Percentiles rank a stretch among this genome's conserved stretches.
Evolutionary conservation across 1,140 invertebrate species (phyloP).

Genomic region (Carposina sasakii): DNA sequence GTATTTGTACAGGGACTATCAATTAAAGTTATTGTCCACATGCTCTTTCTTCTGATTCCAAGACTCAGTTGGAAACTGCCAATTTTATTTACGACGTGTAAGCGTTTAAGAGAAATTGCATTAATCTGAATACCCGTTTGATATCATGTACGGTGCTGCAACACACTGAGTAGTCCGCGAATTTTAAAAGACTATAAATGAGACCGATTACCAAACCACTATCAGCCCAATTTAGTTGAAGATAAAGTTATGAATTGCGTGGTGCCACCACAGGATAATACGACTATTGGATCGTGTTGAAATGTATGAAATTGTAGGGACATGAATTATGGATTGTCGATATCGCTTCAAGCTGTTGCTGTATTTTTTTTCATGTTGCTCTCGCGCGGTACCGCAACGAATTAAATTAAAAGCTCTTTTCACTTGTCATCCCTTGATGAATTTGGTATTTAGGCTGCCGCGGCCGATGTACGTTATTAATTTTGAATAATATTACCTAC

Average conservation of each 20-base stretch:
- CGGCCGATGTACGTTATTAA: conserved; percentile 26
- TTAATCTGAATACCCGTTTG: conserved; percentile 70
- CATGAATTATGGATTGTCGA: conserved; percentile 73
- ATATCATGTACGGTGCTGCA: conserved; percentile 68
- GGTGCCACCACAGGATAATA: conserved; percentile 27
- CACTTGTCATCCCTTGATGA: conserved; percentile 68
- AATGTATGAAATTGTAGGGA: conserved; percentile 69
- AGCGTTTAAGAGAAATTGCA: conserved; percentile 72
- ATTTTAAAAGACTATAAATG: conserved; percentile 26
- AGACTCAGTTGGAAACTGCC: conserved; percentile 47
- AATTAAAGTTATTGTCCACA: conserved; percentile 51
- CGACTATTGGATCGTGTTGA: conserved; percentile 31
- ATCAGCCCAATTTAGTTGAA: conserved; percentile 23
- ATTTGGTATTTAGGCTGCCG: conserved; percentile 52
- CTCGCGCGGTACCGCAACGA: conserved; percentile 65
- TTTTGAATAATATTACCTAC: too few relatives aligned
- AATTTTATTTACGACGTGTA: conserved; percentile 72
- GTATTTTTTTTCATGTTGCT: conserved; percentile 64
- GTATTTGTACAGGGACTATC: too few relatives aligned
- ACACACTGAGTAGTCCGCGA: conserved; percentile 47
- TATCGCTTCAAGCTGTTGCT: conserved; percentile 71
- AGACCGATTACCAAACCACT: conserved; percentile 22
- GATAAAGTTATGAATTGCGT: conserved; percentile 44
- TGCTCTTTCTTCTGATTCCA: conserved; percentile 43
- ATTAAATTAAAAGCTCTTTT: conserved; percentile 73